Evolutionary conservation across 2,113 vertebrate species (phyloP).

Genomic region (Pelecanus crispus): DNA sequence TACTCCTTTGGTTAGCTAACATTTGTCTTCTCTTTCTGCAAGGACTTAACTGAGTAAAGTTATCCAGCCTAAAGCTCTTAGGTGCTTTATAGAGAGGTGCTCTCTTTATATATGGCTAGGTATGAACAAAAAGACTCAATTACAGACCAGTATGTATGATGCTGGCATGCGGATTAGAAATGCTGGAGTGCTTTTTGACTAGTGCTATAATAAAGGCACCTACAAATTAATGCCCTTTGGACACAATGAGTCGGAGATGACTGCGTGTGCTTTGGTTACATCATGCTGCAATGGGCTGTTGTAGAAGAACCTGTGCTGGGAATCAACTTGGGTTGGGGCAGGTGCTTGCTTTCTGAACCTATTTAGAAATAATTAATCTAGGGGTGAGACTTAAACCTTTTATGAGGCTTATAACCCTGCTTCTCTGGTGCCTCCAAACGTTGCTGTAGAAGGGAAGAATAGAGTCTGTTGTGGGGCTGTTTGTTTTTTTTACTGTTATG

Average conservation of each 20-base stretch:
- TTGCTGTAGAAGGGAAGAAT: background rate
- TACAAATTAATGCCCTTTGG: background rate
- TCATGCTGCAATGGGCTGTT: too few species aligned
- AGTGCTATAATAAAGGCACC: background rate
- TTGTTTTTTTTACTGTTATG: background rate
- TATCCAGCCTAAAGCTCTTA: background rate
- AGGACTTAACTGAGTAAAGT: background rate
- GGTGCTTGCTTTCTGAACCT: background rate
- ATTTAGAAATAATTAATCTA: background rate
- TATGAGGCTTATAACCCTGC: background rate
- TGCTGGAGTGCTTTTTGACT: background rate
- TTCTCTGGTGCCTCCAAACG: background rate
- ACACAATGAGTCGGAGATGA: background rate
- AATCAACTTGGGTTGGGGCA: background rate
- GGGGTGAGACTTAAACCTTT: background rate
- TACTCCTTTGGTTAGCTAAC: fast-evolving
- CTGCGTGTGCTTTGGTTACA: background rate
- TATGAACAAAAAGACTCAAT: background rate
- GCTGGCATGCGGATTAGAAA: background rate
- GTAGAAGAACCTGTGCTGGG: background rate
- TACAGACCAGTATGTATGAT: background rate
- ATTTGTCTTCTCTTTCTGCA: background rate
- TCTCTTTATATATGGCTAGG: background rate
- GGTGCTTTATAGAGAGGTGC: background rate
- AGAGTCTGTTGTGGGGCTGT: too few species aligned